Evolutionary conservation across 2,113 vertebrate genomes (phyloP), one percentile per base, ranked within the genome.

Genomic region (Pachycephala philippinensis): DNA sequence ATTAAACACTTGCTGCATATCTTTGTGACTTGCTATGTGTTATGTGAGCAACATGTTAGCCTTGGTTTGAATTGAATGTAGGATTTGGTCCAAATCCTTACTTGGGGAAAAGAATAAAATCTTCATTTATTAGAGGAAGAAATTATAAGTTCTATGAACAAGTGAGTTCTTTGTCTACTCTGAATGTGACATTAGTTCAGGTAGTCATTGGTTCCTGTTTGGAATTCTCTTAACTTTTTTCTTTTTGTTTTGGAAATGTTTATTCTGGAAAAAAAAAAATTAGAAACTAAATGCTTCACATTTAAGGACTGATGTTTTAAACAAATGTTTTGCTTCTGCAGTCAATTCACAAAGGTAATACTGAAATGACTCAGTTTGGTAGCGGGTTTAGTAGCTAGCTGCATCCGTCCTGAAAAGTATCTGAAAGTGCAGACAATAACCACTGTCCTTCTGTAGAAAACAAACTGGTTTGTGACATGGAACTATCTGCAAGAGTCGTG

Each of bases 1-100:
- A 86, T 91, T 96, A 70, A 94, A 75, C 47, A 87, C 77, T 85
- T 95, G 89, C 66, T 93, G 50, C 45, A 18, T 85, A 39, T 57
- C 64, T 95, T 93, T 56, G 42, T 90, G 87, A 89, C 50, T 93
- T 85, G 37, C 18, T 69, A 9, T 76, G 49, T 89, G 85, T 82
- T 77, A 30, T 7, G 44, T 93, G 59, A 93, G 50, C 50, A 79
- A 33, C 31, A 7, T 79, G 35, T 76, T 77, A 45, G 22, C 54
- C 10, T 66, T 42, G 33, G 49, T 72, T 61, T 79, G 49, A 82
- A 53, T 4, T 49, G 7, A 60, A 64, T 68, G 33, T 10, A 68
- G n/a, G 11, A 57, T 49, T 68, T 85, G 40, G 79, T 76, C 40
- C 65, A 69, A 85, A 65, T 83, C 31, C 40, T 68, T 79, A 40